Conservation (phyloP, 2,888 invertebrate genomes). For the Nemurella pictetii region DNA sequence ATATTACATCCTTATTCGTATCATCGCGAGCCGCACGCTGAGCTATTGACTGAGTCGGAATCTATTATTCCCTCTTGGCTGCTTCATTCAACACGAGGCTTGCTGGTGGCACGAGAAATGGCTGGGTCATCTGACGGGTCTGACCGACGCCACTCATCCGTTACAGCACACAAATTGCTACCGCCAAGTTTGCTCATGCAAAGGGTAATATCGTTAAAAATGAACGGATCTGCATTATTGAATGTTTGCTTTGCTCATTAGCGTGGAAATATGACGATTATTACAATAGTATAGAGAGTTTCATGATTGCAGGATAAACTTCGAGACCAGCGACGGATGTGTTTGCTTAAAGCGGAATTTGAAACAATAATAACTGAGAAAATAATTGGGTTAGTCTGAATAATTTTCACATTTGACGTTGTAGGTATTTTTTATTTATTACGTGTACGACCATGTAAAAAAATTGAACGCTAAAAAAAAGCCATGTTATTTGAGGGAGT, state of each 20-base stretch:
- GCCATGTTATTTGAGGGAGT: no score
- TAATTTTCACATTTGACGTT: not conserved
- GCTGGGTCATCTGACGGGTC: not conserved
- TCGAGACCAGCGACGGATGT: not conserved
- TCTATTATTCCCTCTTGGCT: conserved; percentile 15
- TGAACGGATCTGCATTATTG: not conserved
- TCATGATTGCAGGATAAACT: not conserved
- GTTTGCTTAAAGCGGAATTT: not conserved
- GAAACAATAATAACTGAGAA: not conserved
- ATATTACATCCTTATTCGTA: not conserved
- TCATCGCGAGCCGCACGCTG: not conserved
- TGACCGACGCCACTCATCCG: not conserved
- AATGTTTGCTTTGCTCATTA: conserved; percentile 10
- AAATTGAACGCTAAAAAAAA: no score
- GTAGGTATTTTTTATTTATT: not conserved
- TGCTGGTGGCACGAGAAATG: not conserved
- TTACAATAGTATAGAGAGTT: not conserved
- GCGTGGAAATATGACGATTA: not conserved
- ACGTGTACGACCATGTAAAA: not conserved
- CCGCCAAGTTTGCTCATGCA: not conserved
- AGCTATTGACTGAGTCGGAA: not conserved
- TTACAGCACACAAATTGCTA: not conserved
- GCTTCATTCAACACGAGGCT: not conserved
- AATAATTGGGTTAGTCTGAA: not conserved
- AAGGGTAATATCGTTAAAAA: conserved; percentile 6